A percentile compares a stretch with the other conserved stretches of the same genome.
Evolutionary conservation across 2,888 invertebrate genomes (phyloP).

Genomic region (Caradrina kadenii): DNA sequence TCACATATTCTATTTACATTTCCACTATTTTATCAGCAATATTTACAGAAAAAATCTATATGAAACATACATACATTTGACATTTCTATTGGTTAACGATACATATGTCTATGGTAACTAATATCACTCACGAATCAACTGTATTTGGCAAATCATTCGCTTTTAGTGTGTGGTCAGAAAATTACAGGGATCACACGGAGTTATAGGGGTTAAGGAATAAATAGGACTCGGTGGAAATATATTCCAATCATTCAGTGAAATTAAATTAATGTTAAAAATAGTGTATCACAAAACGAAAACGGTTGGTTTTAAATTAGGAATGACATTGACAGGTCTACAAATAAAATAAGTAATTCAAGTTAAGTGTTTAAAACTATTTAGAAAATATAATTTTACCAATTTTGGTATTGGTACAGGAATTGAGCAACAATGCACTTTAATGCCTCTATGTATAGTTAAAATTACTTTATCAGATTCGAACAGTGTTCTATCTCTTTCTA

Average conservation of each 20-base stretch:
- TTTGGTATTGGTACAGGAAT: not conserved
- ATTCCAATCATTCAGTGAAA: conserved; percentile 71
- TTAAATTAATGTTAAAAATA: conserved; percentile 67
- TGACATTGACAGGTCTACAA: too few species aligned
- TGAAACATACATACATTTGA: conserved; percentile 73
- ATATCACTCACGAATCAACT: conserved; percentile 84
- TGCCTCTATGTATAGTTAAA: too few species aligned
- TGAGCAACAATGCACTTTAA: not conserved
- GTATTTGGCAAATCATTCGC: conserved; percentile 73
- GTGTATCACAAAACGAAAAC: conserved; percentile 82
- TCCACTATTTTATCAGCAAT: conserved; percentile 75
- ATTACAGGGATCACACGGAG: conserved; percentile 62
- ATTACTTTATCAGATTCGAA: conserved; percentile 7
- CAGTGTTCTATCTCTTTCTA: not conserved
- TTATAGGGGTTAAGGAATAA: conserved; percentile 73
- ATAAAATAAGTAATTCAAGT: too few species aligned
- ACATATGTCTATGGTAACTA: conserved; percentile 86
- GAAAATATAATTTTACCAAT: not conserved
- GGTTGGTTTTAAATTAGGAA: conserved; percentile 27
- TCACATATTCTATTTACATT: conserved; percentile 86
- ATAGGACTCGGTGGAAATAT: conserved; percentile 78
- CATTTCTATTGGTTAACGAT: conserved; percentile 69
- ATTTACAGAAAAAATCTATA: conserved; percentile 81
- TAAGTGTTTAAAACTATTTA: too few species aligned
- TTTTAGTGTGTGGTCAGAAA: conserved; percentile 46